A percentile compares a stretch with the other conserved stretches of the same genome.
phyloP scores from a whole-genome alignment of 37 sponge, comb jelly and placozoan genomes.

The Diacarnus erythraeanus region DNA sequence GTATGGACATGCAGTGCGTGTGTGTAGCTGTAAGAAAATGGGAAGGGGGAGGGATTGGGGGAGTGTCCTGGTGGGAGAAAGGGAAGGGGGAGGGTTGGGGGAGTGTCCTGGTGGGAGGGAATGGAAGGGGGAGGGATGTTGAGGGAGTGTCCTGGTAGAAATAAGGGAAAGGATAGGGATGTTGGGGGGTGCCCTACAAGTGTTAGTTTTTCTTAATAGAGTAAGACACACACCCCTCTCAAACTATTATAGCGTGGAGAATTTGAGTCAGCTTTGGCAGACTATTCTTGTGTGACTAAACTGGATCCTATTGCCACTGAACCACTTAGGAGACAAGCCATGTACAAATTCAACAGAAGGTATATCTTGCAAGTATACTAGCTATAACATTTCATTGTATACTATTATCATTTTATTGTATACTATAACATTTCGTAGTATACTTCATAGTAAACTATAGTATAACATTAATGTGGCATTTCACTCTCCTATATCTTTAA shows the following conservation, averaged over 20 bases:
- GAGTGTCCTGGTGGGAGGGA: no score
- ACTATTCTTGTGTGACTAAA: constrained; percentile 68
- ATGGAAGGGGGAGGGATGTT: no score
- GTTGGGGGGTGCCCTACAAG: no score
- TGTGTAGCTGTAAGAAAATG: not conserved
- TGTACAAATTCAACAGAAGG: constrained; percentile 50
- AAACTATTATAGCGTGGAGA: constrained; percentile 48
- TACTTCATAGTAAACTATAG: not conserved
- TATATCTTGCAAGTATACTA: not conserved
- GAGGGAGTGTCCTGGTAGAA: no score
- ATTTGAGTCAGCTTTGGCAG: constrained; percentile 55
- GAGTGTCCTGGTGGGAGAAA: not conserved
- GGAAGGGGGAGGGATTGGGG: not conserved
- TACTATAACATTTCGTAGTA: not conserved
- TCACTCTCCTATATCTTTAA: no score
- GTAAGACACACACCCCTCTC: not conserved
- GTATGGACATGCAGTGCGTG: constrained; percentile 1
- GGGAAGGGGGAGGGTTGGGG: no score
- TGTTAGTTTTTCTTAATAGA: no score
- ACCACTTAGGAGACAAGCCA: constrained; percentile 72
- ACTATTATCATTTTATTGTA: not conserved
- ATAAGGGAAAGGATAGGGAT: no score
- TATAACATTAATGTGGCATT: not conserved
- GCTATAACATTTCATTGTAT: no score
- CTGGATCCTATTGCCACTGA: constrained; percentile 59